Conservation (phyloP, 1,140 invertebrate species). For the Pseudomyrmex sp. region DNA sequence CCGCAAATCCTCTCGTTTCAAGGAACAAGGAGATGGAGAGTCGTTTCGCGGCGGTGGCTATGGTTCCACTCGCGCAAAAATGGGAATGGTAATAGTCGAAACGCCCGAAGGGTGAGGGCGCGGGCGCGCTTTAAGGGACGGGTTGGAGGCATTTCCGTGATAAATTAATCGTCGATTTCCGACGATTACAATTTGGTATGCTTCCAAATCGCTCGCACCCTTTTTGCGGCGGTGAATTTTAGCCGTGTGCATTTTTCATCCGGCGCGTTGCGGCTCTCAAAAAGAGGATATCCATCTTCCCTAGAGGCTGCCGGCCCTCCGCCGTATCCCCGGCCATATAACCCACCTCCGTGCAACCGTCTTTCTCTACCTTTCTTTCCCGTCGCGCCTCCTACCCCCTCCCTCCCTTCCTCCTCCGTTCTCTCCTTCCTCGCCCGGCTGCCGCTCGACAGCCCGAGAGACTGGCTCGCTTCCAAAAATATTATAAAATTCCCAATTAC, state of each 20-base stretch:
- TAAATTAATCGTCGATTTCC: constrained; percentile 85
- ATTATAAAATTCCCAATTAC: constrained; percentile 85
- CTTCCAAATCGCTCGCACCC: constrained; percentile 83
- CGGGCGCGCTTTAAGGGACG: constrained; percentile 42
- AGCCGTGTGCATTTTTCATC: constrained; percentile 84
- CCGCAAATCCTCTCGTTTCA: constrained; percentile 57
- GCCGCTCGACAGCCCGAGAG: constrained; percentile 53
- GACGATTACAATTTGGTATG: constrained; percentile 84
- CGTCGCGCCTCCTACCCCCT: constrained; percentile 43
- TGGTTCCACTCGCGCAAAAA: constrained; percentile 41
- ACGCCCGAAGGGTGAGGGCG: constrained; percentile 38
- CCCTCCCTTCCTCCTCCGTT: not conserved
- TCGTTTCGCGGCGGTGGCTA: constrained; percentile 44
- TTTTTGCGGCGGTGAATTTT: constrained; percentile 84
- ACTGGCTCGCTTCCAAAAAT: constrained; percentile 84
- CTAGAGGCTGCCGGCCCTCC: constrained; percentile 76
- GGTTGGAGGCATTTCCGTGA: constrained; percentile 76
- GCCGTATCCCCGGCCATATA: constrained; percentile 64
- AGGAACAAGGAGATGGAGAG: constrained; percentile 58
- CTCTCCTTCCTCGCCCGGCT: constrained; percentile 55
- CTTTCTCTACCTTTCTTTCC: constrained; percentile 61
- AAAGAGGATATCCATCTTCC: constrained; percentile 84
- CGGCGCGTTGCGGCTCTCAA: constrained; percentile 80
- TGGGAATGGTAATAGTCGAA: constrained; percentile 34
- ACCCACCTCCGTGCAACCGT: constrained; percentile 56